Evolutionary conservation across 2,113 vertebrate species (phyloP), one percentile per base, ranked within the genome.

Genomic region (Mobula birostris): DNA sequence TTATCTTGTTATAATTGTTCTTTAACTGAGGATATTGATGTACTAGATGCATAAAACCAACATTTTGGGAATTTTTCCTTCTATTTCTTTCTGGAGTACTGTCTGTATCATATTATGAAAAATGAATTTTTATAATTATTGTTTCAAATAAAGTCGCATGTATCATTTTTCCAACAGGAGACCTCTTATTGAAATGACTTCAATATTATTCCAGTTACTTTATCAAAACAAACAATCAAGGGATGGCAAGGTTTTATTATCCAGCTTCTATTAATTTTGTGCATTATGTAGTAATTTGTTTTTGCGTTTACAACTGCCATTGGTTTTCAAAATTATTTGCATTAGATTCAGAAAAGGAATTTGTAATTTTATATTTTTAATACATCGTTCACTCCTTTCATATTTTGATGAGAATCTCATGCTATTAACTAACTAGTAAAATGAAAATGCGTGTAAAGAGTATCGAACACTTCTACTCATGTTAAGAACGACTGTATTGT

Each of bases 391-490:
- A 6, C 85, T 90, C 61, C 32, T 85, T 85, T 61, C 56, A 27
- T 61, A 58, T 11, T 29, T 9, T 36, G 66, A 72, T 92, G 90
- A 66, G 36, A 72, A 93, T 93, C 29, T 19, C 15, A 68, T 32
- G 61, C 36, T 70, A 32, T 92, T 19, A 72, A 48, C 32, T 48
- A 8, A 70, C 40, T 24, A 40, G 24, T 56, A 40, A 48, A 74
- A 93, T 40, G 40, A 74, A 24, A 93, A 93, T 56, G 24, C 6
- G 17, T 48, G 24, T 48, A 27, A 63, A 40, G 36, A 48, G 21
- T 93, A 48, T 93, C 36, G 74, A 93, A 93, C 21, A 11, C 48
- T 40, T 74, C 90, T 56, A 56, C 91, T 93, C 21, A 70, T 93
- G 70, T 93, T 74, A 40, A 93, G 70, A 40, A 93, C 72, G 56